Base-by-base conservation (phyloP, 2,113 vertebrate species). In the Hemibagrus wyckioides region DNA sequence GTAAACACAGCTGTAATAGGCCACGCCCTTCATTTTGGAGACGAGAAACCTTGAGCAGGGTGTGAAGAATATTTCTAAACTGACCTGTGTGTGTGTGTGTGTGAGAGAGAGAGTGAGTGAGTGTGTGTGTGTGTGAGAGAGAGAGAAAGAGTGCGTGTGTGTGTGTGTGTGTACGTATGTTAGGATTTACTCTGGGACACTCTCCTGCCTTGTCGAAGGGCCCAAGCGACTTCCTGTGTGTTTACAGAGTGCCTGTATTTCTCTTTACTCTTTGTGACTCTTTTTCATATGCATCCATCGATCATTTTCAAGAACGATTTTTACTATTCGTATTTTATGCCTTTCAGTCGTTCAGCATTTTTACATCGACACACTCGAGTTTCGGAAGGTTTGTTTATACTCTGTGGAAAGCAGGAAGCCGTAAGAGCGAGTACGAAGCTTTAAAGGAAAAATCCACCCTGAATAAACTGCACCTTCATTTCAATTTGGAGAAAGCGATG, bases 241-340 rank as follows among this genome's bases (percentile, higher is more conserved):
- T 94, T 93, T 95, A 94, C 93, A 93, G 85, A 92, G 75, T 90
- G 91, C 89, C 90, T 91, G 92, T 91, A 90, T 91, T 93, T 84
- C 88, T 92, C 88, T 91, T 91, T 89, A 89, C 88, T 56, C 39
- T 50, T 85, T 86, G 90, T 91, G 89, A 91, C 87, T n/a, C n/a
- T 85, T 92, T 89, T 85, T 85, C 83, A 79, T 69, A 83, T 33
- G 52, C 67, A 44, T 50, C 39, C 75, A 63, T 86, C 81, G 50
- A 44, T n/a, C 28, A 61, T 76, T 77, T 63, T 79, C 28, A 23
- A 63, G 41, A 41, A 57, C 11, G 39, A 50, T 48, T 85, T 85
- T 85, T 85, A 63, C n/a, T 85, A 85, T 15, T 19, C 9, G 3
- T 75, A 1, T 75, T 85, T 76, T 48, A 23, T 85, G 54, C 54